Base-by-base conservation (phyloP, 1,140 invertebrate genomes). In the Goniozus legneri region DNA sequence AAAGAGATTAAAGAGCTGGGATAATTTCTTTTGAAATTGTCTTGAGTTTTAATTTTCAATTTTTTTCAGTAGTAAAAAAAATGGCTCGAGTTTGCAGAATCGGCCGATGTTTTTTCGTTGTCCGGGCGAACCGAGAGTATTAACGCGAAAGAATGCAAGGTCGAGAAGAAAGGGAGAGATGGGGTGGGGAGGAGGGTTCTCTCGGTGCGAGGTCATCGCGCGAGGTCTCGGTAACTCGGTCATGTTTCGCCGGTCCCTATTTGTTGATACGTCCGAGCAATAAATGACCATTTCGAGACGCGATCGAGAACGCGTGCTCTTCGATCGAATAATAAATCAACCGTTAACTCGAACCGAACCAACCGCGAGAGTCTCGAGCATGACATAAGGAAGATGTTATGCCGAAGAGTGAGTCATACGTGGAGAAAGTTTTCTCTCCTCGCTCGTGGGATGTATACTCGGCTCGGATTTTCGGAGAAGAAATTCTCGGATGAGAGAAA, bases 311-410 rank as follows among this genome's bases (percentile, higher is more conserved):
- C n/a, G n/a, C 35, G 12, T 3, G 8, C 15, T 12, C 4, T 43
- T 30, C 38, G 30, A 24, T 54, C 42, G 50, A 49, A 41, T 33
- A 47, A 52, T 40, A 53, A 44, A 52, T 16, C 34, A 37, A 33
- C 38, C 40, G 32, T 33, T 48, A 52, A 52, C 45, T 52, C 47
- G 31, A 33, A 20, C 19, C 20, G 21, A 35, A 8, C 24, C 30
- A 31, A 45, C 7, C 15, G 32, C 22, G 27, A 32, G 43, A 41
- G 38, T n/a, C 35, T 10, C 20, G 32, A 27, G 22, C 45, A 52
- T 60, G 63, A 67, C 62, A 64, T 61, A 63, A 64, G 48, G 44
- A 67, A 58, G 54, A 60, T 61, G 53, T 31, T 64, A 65, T 67
- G 64, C 42, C 37, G 10, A n/a, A n/a, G 39, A 39, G 37, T 67